Base-by-base conservation (phyloP, 2,888 invertebrate genomes). In the Notodonta ziczac region DNA sequence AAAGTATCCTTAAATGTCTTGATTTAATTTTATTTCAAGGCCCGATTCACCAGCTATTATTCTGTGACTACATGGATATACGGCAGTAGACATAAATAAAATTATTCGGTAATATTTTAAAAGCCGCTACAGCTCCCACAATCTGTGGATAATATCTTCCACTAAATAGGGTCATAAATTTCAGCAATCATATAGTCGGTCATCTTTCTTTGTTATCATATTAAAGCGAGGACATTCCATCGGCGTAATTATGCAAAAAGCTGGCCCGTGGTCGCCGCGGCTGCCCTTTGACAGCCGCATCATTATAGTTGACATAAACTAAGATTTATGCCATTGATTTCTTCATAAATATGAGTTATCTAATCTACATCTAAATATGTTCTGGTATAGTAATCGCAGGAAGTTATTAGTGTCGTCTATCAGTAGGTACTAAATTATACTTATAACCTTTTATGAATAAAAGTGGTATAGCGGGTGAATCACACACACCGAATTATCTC, bases 191-290 rank as follows among this genome's bases (percentile, higher is more conserved):
- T 89, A 89, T 77, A 85, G 84, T 82, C 84, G 87, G 89, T 91
- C 87, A 91, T 91, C 86, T 91, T 91, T 88, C 87, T 91, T 93
- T 92, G 89, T 92, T 91, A 91, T 91, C 81, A 92, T 90, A 89
- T 91, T 88, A 88, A 86, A 87, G 82, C 85, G 85, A 84, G 89
- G 87, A 82, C 90, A 92, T 93, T 93, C 92, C 90, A 83, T 84
- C 81, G 82, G 76, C 82, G 81, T 91, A 90, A 93, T 93, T 93
- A 93, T 93, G 93, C 91, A 93, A 92, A 92, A 93, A 93, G 88
- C 89, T 87, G 91, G 91, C 88, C 91, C 78, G 73, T 86, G 90
- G 88, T 72, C 88, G 87, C 82, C 83, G 89, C 92, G 91, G 91
- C 84, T 81, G 80, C 77, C 82, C 91, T 93, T 93, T 93, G 92